Evolutionary conservation across 2,888 invertebrate genomes (phyloP).

Genomic region (Drosophila anomalipes): DNA sequence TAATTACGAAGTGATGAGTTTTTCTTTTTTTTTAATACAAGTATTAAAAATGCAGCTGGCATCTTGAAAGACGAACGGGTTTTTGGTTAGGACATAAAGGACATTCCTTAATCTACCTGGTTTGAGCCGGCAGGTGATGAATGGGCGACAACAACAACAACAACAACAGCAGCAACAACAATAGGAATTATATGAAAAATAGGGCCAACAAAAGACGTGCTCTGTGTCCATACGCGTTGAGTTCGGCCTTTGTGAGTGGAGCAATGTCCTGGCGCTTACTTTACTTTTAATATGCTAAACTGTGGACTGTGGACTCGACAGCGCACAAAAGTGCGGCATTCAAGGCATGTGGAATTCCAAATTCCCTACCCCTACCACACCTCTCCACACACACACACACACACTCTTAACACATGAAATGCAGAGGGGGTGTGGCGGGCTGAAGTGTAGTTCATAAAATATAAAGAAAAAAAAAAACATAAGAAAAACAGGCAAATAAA

Average conservation of each 20-base stretch:
- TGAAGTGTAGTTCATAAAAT: constrained; percentile 65
- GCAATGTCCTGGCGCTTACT: constrained; percentile 60
- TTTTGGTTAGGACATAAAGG: neutral
- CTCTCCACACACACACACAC: neutral
- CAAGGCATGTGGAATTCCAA: constrained; percentile 71
- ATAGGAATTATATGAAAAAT: constrained; percentile 30
- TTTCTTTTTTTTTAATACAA: neutral
- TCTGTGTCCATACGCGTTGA: constrained; percentile 16
- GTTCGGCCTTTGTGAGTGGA: constrained; percentile 14
- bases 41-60: constrained; percentile 21
- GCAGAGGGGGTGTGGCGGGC: neutral
- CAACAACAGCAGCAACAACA: neutral
- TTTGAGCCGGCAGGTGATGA: constrained; percentile 39
- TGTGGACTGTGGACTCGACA: constrained; percentile 61
- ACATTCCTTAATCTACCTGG: constrained; percentile 26
- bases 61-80: constrained; percentile 1
- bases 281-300: constrained; percentile 79
- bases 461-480: constrained; percentile 21
- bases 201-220: constrained; percentile 51
- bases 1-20: constrained; percentile 55
- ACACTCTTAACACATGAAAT: constrained; percentile 9
- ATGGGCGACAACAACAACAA: constrained; percentile 29
- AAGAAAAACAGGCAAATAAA: constrained; percentile 27
- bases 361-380: constrained; percentile 22
- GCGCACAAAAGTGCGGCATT: constrained; percentile 77